phyloP scores from a whole-genome alignment of 2,797 vertebrate genomes.

The Cyprinodon diabolis region DNA sequence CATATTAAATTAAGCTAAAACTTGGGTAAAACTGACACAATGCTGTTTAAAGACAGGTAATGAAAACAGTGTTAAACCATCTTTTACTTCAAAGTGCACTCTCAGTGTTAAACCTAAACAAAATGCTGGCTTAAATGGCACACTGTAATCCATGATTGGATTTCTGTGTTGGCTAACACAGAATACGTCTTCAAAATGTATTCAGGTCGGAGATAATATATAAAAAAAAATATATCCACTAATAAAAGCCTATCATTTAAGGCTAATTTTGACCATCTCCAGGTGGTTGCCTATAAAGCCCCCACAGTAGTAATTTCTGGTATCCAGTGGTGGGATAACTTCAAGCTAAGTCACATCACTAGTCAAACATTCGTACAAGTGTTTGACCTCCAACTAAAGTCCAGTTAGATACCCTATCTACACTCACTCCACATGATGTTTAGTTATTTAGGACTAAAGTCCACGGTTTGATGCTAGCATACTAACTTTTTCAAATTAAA shows the following conservation, averaged over 20 bases:
- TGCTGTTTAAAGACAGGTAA: neutral
- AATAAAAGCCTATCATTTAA: neutral
- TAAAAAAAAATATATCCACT: neutral
- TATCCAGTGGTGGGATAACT: neutral
- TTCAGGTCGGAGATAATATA: neutral
- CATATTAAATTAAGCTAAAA: no score
- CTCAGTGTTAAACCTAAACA: no score
- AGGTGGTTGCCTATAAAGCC: neutral
- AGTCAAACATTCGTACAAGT: slow-evolving; percentile 37
- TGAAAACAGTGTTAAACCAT: neutral
- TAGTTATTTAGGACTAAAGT: slow-evolving; percentile 59
- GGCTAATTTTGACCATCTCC: neutral
- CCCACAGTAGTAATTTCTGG: neutral
- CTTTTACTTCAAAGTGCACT: neutral
- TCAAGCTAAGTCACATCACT: slow-evolving; percentile 17
- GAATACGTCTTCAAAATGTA: neutral
- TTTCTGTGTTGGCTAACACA: neutral
- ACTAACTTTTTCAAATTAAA: slow-evolving; percentile 28
- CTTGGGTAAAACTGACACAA: no score
- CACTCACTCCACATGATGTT: neutral
- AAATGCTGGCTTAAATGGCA: neutral
- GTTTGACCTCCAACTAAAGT: slow-evolving; percentile 63
- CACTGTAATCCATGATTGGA: neutral
- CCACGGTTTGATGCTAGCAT: slow-evolving; percentile 42
- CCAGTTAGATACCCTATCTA: slow-evolving; percentile 65